Base-by-base conservation (phyloP, 2,888 invertebrate species). In the Dastarcus helophoroides region DNA sequence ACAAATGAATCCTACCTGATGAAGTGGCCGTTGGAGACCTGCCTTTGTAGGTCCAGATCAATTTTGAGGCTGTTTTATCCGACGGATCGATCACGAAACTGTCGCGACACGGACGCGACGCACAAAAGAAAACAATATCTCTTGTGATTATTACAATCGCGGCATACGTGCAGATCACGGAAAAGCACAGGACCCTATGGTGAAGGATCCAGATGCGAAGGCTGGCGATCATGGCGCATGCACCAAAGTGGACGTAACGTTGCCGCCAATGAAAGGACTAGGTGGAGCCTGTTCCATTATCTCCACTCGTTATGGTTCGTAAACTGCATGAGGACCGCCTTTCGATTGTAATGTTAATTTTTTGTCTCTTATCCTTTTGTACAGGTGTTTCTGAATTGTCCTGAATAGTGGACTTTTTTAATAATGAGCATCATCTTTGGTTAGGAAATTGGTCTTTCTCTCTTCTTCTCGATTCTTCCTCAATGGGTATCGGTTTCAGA, bases 21-120 rank as follows among this genome's bases (percentile, higher is more conserved):
- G 55, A 78, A 77, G 71, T 79, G 78, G 65, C 78, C 78, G 67
- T 70, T 70, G 68, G 77, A 74, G 67, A 78, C 75, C 67, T 78
- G 77, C 50, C 69, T 62, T 53, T 79, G 78, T 58, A 79, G 70
- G 48, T 79, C 79, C 67, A 79, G 77, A 70, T 79, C 79, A 77
- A 78, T 71, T 66, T 63, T 76, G 72, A 56, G 52, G 68, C 67
- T 63, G 71, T 71, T 55, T 42, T 39, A 52, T 42, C n/a, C n/a
- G n/a, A n/a, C n/a, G n/a, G n/a, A n/a, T n/a, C n/a, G n/a, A n/a
- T n/a, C 31, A 34, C 35, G 7, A 10, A 14, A 29, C 35, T 17
- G n/a, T 36, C 39, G 43, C 42, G 37, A 40, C 21, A 27, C 14
- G 19, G 17, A 11, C 26, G 25, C 24, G 26, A 16, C 40, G 15